These are phyloP conservation scores for Microcebus ravelobensis DNA, from an alignment of 2,113 vertebrate species.

Conservation along the genomic window DNA sequence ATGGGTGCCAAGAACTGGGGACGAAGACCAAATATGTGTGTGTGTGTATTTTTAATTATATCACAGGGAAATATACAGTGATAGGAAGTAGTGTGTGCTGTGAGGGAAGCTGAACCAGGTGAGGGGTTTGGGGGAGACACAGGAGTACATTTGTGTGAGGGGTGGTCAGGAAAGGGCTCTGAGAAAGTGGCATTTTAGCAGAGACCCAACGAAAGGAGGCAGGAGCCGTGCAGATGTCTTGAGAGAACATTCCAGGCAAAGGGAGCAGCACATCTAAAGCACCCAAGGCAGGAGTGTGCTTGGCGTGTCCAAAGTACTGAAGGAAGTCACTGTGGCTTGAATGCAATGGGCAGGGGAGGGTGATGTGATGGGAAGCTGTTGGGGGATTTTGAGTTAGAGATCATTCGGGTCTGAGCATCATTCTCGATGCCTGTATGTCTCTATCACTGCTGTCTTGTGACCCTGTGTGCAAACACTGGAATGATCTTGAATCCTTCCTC, in stretches of 20 bases:
- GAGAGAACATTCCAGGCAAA: neutral
- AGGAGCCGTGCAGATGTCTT: neutral
- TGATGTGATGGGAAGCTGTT: neutral
- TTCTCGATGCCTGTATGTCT: neutral
- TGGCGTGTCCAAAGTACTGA: too few relatives aligned
- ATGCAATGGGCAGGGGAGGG: fast-evolving
- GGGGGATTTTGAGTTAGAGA: neutral
- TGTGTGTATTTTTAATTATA: neutral
- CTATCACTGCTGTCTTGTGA: neutral
- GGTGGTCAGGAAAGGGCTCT: neutral
- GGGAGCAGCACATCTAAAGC: neutral
- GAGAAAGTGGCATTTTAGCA: neutral
- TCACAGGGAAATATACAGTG: neutral
- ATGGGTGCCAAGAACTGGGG: neutral
- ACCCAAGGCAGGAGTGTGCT: neutral
- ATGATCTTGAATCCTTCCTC: neutral
- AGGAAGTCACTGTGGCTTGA: neutral
- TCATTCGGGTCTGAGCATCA: neutral
- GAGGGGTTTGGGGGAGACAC: neutral
- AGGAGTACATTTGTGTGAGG: neutral
- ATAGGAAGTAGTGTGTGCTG: neutral
- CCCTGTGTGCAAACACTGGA: neutral
- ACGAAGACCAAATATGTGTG: neutral
- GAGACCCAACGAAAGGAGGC: neutral
- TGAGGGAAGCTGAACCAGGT: neutral